Evolutionary conservation across 2,888 invertebrate species (phyloP), one percentile per base, ranked within the genome.

Genomic region (Ptychoptera albimana): DNA sequence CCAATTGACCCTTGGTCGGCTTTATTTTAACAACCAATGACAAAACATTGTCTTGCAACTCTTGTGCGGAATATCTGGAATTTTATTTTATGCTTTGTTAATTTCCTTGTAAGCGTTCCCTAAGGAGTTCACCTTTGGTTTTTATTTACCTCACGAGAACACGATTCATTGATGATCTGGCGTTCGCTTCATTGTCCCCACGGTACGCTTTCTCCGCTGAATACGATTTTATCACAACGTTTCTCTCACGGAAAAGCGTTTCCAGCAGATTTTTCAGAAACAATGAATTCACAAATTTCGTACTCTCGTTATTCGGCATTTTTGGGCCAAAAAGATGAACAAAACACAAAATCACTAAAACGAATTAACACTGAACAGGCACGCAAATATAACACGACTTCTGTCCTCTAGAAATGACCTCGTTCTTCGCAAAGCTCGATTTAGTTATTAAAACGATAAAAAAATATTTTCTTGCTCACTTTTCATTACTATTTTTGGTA

Each of bases 261-360:
- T 49, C 49, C 14, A 49, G 15, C n/a, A 47, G 35, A 39, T 49
- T 47, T 35, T 47, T 49, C 15, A 47, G 34, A 42, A 49, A 49
- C 29, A 49, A 37, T 34, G 49, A 49, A 42, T 49, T 49, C 9
- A 49, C 45, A 30, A 49, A 49, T 39, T 47, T 49, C n/a, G 47
- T 45, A 38, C 40, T 43, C 11, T 45, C 41, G 10, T 43, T 31
- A 30, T 37, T 39, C 2, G 46, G 15, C 44, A 45, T 47, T 23
- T 39, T 47, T 10, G n/a, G n/a, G n/a, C n/a, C n/a, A n/a, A n/a
- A n/a, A n/a, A n/a, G n/a, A n/a, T n/a, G n/a, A n/a, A n/a, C n/a
- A n/a, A 23, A 7, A 23, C 23, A 23, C 23, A 23, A 23, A 23
- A 23, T 23, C 7, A 23, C 3, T 7, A 23, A 23, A 23, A 23